Evolutionary conservation across 2,113 vertebrate species (phyloP).

Genomic region (Psilopsiagon aymara): DNA sequence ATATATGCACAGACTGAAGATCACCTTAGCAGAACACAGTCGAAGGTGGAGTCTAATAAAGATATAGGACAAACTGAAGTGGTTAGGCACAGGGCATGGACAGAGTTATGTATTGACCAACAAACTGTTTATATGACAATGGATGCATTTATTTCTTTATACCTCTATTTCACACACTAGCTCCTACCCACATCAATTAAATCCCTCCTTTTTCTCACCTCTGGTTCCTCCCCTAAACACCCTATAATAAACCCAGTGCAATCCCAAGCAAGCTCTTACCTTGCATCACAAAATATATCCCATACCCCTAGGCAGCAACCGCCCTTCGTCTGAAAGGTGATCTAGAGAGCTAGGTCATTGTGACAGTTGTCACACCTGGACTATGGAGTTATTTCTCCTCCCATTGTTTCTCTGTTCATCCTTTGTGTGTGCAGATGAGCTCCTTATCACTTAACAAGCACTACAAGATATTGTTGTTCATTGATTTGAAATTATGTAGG

Average conservation of each 20-base stretch:
- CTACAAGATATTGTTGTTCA: background rate
- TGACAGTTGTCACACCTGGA: background rate
- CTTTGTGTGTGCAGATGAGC: background rate
- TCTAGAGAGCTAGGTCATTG: background rate
- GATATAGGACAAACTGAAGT: background rate
- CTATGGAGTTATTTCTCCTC: background rate
- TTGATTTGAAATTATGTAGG: background rate
- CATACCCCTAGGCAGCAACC: background rate
- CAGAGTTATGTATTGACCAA: background rate
- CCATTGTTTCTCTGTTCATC: background rate
- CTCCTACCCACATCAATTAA: background rate
- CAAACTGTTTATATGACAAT: background rate
- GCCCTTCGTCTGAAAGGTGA: background rate
- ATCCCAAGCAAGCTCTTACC: background rate
- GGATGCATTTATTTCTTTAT: background rate
- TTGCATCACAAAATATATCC: background rate
- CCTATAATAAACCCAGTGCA: background rate
- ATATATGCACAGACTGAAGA: background rate
- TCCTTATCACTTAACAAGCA: background rate
- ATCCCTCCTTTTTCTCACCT: background rate
- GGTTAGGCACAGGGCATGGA: background rate
- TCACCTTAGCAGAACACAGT: accelerated
- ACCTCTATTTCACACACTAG: background rate
- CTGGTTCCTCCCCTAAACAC: background rate
- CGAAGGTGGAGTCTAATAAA: background rate